Percentiles rank a stretch among this genome's conserved stretches.
phyloP scores from a whole-genome alignment of 1,140 invertebrate genomes.

The Saccostrea glomerata region DNA sequence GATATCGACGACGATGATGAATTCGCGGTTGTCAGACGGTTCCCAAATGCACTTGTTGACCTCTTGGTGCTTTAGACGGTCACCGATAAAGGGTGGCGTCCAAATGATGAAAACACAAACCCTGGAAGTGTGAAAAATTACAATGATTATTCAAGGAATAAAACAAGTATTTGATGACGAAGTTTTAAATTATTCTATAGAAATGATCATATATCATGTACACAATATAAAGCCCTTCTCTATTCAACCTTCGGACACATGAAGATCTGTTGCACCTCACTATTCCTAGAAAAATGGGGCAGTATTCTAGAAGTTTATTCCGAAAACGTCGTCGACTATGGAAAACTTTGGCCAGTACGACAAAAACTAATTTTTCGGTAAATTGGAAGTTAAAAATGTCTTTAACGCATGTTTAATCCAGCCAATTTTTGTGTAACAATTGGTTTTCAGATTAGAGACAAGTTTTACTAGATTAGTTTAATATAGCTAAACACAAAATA shows the following conservation, averaged over 20 bases:
- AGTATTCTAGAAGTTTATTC: too few species aligned
- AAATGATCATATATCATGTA: background rate
- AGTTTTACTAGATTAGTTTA: too few species aligned
- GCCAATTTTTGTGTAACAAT: too few species aligned
- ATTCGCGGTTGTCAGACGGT: constrained; percentile 73
- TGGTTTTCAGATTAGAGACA: too few species aligned
- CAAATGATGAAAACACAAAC: constrained; percentile 71
- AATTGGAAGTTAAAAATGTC: too few species aligned
- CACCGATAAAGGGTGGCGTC: constrained; percentile 74
- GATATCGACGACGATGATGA: constrained; percentile 75
- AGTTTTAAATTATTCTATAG: background rate
- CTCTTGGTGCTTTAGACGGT: constrained; percentile 67
- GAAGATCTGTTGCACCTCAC: background rate
- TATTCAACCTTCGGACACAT: background rate
- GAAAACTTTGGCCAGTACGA: too few species aligned
- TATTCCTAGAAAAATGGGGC: too few species aligned
- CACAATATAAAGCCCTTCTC: background rate
- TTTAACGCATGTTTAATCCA: too few species aligned
- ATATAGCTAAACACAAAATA: too few species aligned
- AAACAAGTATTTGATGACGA: background rate
- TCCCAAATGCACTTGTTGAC: constrained; percentile 74
- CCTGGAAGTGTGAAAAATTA: constrained; percentile 59
- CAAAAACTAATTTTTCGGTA: too few species aligned
- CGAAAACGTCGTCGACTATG: too few species aligned
- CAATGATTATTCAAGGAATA: background rate